A percentile compares a stretch with the other conserved stretches of the same genome.
Evolutionary conservation across 1,140 invertebrate species (phyloP).

Genomic region (Lordiphosa clarofinis): DNA sequence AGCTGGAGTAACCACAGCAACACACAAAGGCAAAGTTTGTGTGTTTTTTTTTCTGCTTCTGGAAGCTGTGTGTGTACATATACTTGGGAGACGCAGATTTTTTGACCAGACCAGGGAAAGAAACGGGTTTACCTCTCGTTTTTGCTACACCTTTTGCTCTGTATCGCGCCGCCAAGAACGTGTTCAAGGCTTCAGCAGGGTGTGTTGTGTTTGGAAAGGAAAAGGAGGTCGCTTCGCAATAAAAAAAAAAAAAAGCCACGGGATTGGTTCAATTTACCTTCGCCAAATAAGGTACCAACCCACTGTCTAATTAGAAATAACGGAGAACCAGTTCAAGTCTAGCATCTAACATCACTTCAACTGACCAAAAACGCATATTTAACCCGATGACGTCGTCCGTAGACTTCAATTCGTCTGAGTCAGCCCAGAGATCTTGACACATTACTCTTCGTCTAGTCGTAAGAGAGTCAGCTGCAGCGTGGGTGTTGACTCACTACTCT

Average conservation of each 20-base stretch:
- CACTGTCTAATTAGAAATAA: constrained; percentile 5
- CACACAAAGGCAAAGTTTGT: no score
- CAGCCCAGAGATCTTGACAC: background rate
- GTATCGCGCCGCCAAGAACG: constrained; percentile 45
- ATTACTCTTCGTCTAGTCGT: constrained; percentile 14
- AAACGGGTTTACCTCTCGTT: constrained; percentile 48
- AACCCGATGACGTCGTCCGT: no score
- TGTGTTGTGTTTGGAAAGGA: constrained; percentile 48
- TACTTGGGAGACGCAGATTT: constrained; percentile 34
- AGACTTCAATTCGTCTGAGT: no score
- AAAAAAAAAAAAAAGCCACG: constrained; percentile 1
- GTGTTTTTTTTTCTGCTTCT: constrained; percentile 5
- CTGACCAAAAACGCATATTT: no score
- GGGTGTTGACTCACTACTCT: constrained; percentile 26
- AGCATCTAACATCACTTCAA: no score
- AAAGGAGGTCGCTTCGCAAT: constrained; percentile 59
- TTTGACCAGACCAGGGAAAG: no score
- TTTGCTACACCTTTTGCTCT: constrained; percentile 41
- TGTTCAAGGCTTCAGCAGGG: constrained; percentile 64
- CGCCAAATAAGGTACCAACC: background rate
- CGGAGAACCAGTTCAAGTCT: background rate
- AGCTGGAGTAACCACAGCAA: constrained; percentile 13
- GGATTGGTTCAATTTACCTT: constrained; percentile 41
- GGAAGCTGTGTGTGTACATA: constrained; percentile 19
- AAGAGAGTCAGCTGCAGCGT: constrained; percentile 15